Evolutionary conservation across 2,113 vertebrate species (phyloP), one percentile per base, ranked within the genome.

Genomic region (Ciconia boyciana): DNA sequence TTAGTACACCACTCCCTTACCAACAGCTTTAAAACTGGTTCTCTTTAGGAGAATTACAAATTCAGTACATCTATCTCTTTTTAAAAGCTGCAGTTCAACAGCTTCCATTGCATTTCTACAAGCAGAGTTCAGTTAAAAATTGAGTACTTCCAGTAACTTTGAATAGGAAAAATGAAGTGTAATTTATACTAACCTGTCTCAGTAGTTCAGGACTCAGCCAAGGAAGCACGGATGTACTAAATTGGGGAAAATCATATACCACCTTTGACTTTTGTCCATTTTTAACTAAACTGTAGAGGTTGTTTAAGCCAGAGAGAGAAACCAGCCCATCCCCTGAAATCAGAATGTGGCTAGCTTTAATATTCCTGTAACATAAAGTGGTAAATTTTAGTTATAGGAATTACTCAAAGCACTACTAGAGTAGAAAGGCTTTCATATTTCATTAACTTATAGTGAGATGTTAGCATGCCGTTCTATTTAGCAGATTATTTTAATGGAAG

Each of bases 141-240:
- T 41, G 15, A 90, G 34, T 76, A 80, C 13, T 86, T 49, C 64
- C 17, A 79, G 52, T 69, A 83, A 93, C n/a, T 94, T 64, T 78
- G 89, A 94, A 82, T 31, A 96, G 89, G 62, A 95, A 95, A 94
- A 95, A 66, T 76, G 18, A 85, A 60, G 64, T 52, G 39, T 51
- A 43, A 94, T 86, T 95, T 95, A 94, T 93, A 94, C 98, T 95
- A 97, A 99, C 99, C 99, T 99, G 99, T 97, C 99, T 98, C 95
- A 99, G 98, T 43, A 99, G 98, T 94, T 99, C 99, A 36, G 99
- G 99, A 97, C 99, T 99, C 95, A 99, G 98, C 99, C 99, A 99
- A 90, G 99, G 99, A 97, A 99, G 98, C 90, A 99, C 98, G 3
- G 99, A 98, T 7, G 99, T 99, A 97, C 99, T 99, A 98, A 99